Percentiles rank a stretch among this genome's conserved stretches.
These are phyloP conservation scores for Apotomis capreana DNA, from an alignment of 2,888 invertebrate species.

Conservation along the genomic window DNA sequence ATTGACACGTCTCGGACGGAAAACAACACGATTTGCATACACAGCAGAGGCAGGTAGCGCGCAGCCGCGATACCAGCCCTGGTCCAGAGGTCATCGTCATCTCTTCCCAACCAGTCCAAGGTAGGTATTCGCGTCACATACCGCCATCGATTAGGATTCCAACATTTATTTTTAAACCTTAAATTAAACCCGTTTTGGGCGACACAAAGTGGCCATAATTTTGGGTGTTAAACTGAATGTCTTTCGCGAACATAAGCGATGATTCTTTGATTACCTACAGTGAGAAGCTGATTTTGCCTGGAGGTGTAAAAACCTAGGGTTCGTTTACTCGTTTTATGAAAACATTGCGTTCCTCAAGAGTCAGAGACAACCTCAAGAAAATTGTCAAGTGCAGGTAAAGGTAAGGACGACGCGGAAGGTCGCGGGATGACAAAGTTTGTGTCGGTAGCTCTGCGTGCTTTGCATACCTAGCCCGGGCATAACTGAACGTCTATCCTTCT, in stretches of 20 bases:
- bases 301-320: conserved; percentile 1
- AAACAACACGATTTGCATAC: conserved; percentile 77
- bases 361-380: conserved; percentile 20
- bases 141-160: conserved; percentile 66
- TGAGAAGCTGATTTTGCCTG: neutral
- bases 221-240: conserved; percentile 29
- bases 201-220: conserved; percentile 42
- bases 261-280: conserved; percentile 11
- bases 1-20: conserved; percentile 69
- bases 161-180: conserved; percentile 57
- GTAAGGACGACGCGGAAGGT: conserved; percentile 57
- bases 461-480: conserved; percentile 51
- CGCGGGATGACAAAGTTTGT: conserved; percentile 54
- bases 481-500: conserved; percentile 31
- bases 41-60: conserved; percentile 73
- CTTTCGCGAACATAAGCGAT: conserved; percentile 9
- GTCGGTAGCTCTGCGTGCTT: conserved; percentile 53
- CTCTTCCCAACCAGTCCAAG: conserved; percentile 68
- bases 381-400: conserved; percentile 15
- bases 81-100: conserved; percentile 74
- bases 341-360: neutral
- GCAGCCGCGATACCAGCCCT: conserved; percentile 45
- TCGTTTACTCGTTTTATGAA: neutral
- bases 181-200: conserved; percentile 39
- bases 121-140: conserved; percentile 69